A percentile compares a stretch with the other conserved stretches of the same genome.
These are phyloP conservation scores for Camptogramma bilineatum DNA, from an alignment of 2,888 invertebrate species.

Conservation along the genomic window DNA sequence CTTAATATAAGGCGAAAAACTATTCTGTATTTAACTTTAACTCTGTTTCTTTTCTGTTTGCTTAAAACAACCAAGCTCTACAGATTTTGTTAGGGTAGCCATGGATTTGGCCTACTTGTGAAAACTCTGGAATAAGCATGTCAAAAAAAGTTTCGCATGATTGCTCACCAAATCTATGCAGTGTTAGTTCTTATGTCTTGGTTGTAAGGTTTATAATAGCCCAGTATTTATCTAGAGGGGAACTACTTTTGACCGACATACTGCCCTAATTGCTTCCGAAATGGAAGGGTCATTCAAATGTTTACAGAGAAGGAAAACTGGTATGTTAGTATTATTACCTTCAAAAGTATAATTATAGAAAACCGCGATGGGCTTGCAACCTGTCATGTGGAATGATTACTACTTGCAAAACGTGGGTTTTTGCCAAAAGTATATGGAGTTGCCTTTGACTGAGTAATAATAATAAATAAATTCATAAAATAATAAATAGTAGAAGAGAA, in stretches of 20 bases:
- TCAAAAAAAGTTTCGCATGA: constrained; percentile 42
- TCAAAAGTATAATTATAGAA: too few species aligned
- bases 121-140: constrained; percentile 56
- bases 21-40: too few species aligned
- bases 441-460: too few species aligned
- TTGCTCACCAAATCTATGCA: constrained; percentile 19
- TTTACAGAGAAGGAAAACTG: constrained; percentile 33
- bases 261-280: constrained; percentile 45
- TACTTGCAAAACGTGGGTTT: too few species aligned
- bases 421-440: too few species aligned
- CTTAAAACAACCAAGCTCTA: constrained; percentile 28
- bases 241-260: constrained; percentile 37
- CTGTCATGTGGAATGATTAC: too few species aligned
- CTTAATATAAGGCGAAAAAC: too few species aligned
- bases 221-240: constrained; percentile 4
- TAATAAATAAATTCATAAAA: too few species aligned
- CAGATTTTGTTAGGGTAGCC: constrained; percentile 42
- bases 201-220: constrained; percentile 25
- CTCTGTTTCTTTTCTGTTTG: constrained; percentile 3
- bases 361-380: too few species aligned
- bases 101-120: constrained; percentile 59
- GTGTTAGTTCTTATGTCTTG: constrained; percentile 27
- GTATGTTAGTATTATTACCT: constrained; percentile 11
- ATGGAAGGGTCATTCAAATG: constrained; percentile 44
- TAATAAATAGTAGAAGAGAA: too few species aligned